Conservation (phyloP, 2,113 vertebrate species). For the Kobus ellipsiprymnus region DNA sequence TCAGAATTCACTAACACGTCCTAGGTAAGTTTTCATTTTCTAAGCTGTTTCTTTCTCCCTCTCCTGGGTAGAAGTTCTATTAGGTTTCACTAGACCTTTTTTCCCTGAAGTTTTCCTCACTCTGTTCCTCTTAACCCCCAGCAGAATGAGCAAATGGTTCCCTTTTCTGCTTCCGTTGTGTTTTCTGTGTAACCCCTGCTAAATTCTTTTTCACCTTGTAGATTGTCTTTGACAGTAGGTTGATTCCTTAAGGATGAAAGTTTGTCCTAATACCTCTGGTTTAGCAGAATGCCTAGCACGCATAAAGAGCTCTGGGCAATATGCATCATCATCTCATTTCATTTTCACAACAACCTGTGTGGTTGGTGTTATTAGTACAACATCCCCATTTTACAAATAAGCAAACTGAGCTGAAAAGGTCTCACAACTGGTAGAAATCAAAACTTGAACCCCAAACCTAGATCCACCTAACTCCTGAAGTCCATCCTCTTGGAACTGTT, state of each 20-base stretch:
- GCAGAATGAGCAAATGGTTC: neutral
- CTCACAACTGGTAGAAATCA: neutral
- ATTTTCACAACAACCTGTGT: neutral
- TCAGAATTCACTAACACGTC: neutral
- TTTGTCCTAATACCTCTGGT: neutral
- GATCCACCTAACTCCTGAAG: neutral
- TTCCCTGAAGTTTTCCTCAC: neutral
- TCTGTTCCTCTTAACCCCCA: neutral
- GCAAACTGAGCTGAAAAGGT: neutral
- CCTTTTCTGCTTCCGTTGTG: neutral
- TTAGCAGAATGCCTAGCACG: neutral
- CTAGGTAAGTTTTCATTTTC: neutral
- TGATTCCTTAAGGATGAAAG: neutral
- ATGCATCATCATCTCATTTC: neutral
- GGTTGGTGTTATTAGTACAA: neutral
- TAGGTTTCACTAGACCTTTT: neutral
- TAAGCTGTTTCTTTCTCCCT: neutral
- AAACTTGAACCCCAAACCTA: neutral
- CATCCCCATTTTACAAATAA: neutral
- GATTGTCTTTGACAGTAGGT: neutral
- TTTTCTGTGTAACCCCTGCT: neutral
- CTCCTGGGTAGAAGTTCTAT: neutral
- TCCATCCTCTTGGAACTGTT: neutral
- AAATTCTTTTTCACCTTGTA: neutral
- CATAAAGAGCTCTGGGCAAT: neutral